Evolutionary conservation across 2,113 vertebrate species (phyloP), one percentile per base, ranked within the genome.

Genomic region (Corythoichthys haematopterus): DNA sequence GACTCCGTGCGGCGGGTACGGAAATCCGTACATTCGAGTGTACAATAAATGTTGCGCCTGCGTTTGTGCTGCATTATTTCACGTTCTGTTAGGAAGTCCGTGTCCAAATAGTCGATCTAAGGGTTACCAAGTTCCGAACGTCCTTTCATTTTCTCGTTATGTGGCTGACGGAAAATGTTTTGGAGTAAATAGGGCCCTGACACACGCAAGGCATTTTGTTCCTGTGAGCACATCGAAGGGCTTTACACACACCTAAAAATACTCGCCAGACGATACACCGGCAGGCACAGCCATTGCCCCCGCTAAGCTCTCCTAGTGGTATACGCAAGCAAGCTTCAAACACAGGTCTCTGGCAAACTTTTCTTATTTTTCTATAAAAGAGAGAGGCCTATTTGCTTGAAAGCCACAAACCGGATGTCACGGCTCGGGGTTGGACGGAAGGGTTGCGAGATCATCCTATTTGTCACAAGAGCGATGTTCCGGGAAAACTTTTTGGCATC

Each of bases 191-290:
- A 55, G 64, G 37, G 16, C 68, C 65, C 71, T 3, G 47, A 65
- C 69, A 13, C 65, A 72, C 36, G 15, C n/a, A 40, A 53, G 60
- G 59, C 52, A 66, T 79, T 74, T 74, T 71, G 71, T 76, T 76
- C 67, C 83, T 87, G 76, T 89, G 88, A 76, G 87, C 84, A 84
- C 84, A 88, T 75, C 47, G 60, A 61, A 75, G 65, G 80, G 40
- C 59, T 20, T 3, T 45, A 77, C 75, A 81, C 36, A 28, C 36
- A 60, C 73, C 84, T 90, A 90, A 86, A 87, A 84, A 90, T 90
- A 90, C 60, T 51, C 72, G 65, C 72, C 51, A 57, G 61, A 37
- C 45, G 68, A 83, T 48, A 65, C 57, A 61, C 46, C 56, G 73
- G 61, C 73, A 48, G 73, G 61, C 73, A 48, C 52, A 53, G 38